Conservation (phyloP, 2,113 vertebrate genomes). For the Oncorhynchus nerka region DNA sequence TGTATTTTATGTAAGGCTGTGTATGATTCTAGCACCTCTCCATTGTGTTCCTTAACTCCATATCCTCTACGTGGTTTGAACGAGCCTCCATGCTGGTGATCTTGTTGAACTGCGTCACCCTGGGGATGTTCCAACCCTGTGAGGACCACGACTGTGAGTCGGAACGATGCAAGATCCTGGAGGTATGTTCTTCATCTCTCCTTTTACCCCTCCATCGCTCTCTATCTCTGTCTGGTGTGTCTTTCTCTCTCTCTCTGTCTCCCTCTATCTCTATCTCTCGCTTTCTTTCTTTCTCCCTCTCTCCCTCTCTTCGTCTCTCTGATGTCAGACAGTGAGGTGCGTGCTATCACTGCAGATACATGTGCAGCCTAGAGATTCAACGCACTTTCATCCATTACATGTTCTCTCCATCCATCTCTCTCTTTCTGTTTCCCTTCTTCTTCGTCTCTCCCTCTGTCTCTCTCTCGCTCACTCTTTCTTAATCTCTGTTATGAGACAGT, state of each 20-base stretch:
- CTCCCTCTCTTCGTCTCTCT: not conserved
- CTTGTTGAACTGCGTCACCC: constrained; percentile 96
- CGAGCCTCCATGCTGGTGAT: constrained; percentile 97
- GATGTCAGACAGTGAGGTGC: constrained; percentile 28
- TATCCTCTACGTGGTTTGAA: constrained; percentile 88
- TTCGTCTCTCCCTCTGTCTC: not conserved
- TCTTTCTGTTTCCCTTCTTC: constrained; percentile 11
- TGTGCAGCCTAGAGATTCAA: constrained; percentile 26
- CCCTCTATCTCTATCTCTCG: not conserved
- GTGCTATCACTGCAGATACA: constrained; percentile 10
- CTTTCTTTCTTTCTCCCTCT: not conserved
- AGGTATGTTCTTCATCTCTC: constrained; percentile 73
- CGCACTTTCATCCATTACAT: constrained; percentile 12
- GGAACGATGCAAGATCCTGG: constrained; percentile 91
- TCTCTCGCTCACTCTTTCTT: not conserved
- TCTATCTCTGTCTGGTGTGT: not conserved
- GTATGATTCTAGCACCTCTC: not conserved
- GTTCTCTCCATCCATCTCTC: not conserved
- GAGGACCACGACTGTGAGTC: constrained; percentile 91
- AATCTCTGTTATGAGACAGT: too few species aligned
- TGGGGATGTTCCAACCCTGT: constrained; percentile 98
- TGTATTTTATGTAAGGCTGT: too few species aligned
- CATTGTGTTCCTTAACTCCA: constrained; percentile 79
- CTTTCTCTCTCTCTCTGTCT: not conserved
- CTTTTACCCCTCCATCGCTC: not conserved